Percentiles rank a stretch among this genome's conserved stretches.
phyloP scores from a whole-genome alignment of 1,140 invertebrate species.

The Neuroterus valhalla region DNA sequence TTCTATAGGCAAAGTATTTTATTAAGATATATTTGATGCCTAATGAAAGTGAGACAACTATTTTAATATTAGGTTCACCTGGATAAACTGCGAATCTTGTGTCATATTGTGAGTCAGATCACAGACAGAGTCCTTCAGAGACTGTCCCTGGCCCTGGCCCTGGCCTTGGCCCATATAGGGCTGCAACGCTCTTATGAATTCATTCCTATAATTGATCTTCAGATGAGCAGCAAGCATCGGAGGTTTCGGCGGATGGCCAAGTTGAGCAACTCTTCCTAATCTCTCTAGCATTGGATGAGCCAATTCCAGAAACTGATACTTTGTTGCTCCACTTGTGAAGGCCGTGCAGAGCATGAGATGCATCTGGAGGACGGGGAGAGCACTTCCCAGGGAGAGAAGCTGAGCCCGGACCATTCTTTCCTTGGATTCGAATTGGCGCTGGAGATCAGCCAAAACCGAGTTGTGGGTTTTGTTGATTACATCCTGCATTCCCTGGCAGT shows the following conservation, averaged over 20 bases:
- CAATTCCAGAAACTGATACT: constrained; percentile 83
- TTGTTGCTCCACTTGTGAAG: constrained; percentile 81
- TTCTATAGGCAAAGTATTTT: constrained; percentile 57
- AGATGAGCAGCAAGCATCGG: constrained; percentile 66
- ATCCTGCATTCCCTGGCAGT: constrained; percentile 81
- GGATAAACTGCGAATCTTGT: constrained; percentile 64
- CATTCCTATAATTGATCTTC: constrained; percentile 79
- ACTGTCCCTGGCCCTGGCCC: constrained; percentile 63
- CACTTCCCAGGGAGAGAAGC: constrained; percentile 76
- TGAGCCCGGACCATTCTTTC: constrained; percentile 80
- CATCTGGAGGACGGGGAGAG: constrained; percentile 80
- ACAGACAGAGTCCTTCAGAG: constrained; percentile 63
- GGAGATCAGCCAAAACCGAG: constrained; percentile 79
- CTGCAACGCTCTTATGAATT: constrained; percentile 80
- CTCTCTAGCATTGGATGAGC: constrained; percentile 81
- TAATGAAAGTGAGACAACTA: constrained; percentile 33
- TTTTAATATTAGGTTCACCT: constrained; percentile 47
- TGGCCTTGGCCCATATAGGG: constrained; percentile 76
- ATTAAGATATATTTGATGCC: constrained; percentile 7
- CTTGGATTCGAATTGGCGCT: constrained; percentile 82
- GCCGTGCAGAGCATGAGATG: constrained; percentile 81
- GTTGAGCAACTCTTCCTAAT: constrained; percentile 79
- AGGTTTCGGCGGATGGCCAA: constrained; percentile 80
- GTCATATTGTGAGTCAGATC: constrained; percentile 61
- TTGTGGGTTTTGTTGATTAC: constrained; percentile 81